Base-by-base conservation (phyloP, 2,797 vertebrate species). In the Hyperoplus immaculatus region DNA sequence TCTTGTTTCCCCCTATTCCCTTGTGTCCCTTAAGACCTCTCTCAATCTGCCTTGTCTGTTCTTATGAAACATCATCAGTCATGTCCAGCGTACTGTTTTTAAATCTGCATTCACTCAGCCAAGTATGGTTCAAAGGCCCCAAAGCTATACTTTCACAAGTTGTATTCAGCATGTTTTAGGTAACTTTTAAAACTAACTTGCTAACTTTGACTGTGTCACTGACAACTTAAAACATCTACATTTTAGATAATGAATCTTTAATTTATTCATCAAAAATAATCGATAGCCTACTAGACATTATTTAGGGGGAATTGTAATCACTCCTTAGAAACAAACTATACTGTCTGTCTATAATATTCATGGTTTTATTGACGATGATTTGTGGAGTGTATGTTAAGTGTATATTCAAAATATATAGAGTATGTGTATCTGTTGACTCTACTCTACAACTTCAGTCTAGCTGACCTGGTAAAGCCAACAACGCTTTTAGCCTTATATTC, bases 41-140 rank as follows among this genome's bases (percentile, higher is more conserved):
- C 53, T 77, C 50, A 69, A 56, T 63, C 74, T 55, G 11, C 38
- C 49, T 41, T 61, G 58, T 77, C 61, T 53, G 36, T 54, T 61
- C 74, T 36, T 56, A 9, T 45, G 18, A 78, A 49, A 85, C 71
- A 9, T 76, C 74, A 73, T 71, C 77, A 60, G 61, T 72, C 61
- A 18, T 9, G 2, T 72, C 56, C 21, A 29, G 10, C 47, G 51
- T 3, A 38, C 56, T 9, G n/a, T 36, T 76, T 21, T 69, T 8
- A 77, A 67, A 82, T 61, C 43, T 12, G n/a, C 15, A 36, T 68
- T 46, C 11, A 38, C 58, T 43, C 13, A 65, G 54, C 1, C 8
- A 13, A 63, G 49, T 29, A 3, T 13, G 2, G 57, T 64, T 69
- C 53, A 72, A 47, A 38, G 49, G 41, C 10, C 15, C 11, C 54